Base-by-base conservation (phyloP, 1,140 invertebrate species). In the Galleria mellonella region DNA sequence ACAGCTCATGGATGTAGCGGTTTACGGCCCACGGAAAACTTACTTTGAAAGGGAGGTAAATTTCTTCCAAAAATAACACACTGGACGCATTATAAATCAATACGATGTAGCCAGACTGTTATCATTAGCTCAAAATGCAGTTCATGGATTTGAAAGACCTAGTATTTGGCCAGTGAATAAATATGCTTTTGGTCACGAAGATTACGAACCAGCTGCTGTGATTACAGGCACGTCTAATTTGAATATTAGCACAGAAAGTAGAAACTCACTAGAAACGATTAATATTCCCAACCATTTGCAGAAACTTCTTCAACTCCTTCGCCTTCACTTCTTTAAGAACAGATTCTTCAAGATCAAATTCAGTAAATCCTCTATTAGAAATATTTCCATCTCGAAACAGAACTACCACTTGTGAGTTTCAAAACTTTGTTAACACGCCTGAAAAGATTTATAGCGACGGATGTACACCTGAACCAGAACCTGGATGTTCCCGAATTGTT, bases 191-290 rank as follows among this genome's bases (percentile, higher is more conserved):
- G 41, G 41, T 43, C 61, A 77, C 17, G 51, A 50, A 39, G 64
- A 75, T 49, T 59, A 35, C 40, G 38, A 68, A 62, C 48, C 68
- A 62, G 28, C 55, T 35, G 15, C 52, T 49, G 46, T 69, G n/a
- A n/a, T n/a, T n/a, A n/a, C n/a, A n/a, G n/a, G n/a, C n/a, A n/a
- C n/a, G n/a, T n/a, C n/a, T n/a, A n/a, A n/a, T n/a, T n/a, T n/a
- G n/a, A n/a, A n/a, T n/a, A n/a, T n/a, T n/a, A n/a, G n/a, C n/a
- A n/a, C n/a, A n/a, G n/a, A n/a, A n/a, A n/a, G n/a, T n/a, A n/a
- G n/a, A n/a, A n/a, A n/a, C n/a, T n/a, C n/a, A n/a, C n/a, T 49
- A 86, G 86, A 35, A 89, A 77, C 12, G 87, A 70, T 50, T 55
- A 58, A 44, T 87, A 64, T 40, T 86, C 63, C 52, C 87, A 82